phyloP scores from a whole-genome alignment of 2,797 vertebrate species.

The Sarcophilus harrisii region DNA sequence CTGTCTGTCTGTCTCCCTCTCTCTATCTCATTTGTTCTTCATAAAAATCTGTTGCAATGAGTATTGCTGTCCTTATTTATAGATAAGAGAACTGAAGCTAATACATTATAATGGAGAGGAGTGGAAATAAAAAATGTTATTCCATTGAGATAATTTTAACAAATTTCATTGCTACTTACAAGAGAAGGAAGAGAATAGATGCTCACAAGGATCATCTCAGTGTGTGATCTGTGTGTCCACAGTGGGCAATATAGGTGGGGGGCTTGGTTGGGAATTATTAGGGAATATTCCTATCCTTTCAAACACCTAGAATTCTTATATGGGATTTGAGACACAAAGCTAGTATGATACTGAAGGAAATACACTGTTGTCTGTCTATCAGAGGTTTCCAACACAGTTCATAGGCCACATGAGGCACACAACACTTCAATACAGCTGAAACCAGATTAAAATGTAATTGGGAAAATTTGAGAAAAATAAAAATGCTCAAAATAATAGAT shows the following conservation, averaged over 20 bases:
- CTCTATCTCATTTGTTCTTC: not conserved
- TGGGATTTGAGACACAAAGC: not conserved
- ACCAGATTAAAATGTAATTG: not conserved
- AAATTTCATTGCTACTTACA: not conserved
- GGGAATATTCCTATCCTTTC: not conserved
- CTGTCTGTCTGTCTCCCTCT: too few relatives aligned
- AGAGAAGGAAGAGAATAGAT: not conserved
- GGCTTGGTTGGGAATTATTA: not conserved
- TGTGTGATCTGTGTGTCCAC: not conserved
- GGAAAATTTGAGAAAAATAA: not conserved
- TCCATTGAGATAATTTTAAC: not conserved
- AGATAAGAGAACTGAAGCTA: not conserved
- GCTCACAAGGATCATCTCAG: not conserved
- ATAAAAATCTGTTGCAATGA: not conserved
- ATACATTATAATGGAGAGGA: not conserved
- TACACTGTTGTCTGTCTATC: not conserved
- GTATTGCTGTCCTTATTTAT: not conserved
- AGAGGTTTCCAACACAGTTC: not conserved
- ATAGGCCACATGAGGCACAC: not conserved
- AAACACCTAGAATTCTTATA: not conserved
- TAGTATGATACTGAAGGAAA: not conserved
- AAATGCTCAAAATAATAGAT: not conserved
- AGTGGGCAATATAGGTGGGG: not conserved
- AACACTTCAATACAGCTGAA: not conserved
- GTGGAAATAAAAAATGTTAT: not conserved